Evolutionary conservation across 2,797 vertebrate genomes (phyloP).

Genomic region (Chaetodon trifasciatus): DNA sequence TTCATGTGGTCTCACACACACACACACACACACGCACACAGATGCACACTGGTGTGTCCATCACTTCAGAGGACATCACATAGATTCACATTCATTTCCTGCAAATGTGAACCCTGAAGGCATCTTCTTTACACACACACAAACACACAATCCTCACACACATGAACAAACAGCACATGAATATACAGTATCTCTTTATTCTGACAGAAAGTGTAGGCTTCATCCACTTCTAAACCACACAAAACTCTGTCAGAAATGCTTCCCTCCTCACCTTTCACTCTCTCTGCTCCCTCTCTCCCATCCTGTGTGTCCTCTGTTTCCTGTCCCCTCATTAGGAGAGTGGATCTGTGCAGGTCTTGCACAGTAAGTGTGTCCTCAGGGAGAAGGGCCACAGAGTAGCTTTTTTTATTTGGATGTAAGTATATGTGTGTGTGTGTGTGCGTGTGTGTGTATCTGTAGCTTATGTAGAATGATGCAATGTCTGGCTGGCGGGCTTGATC

Average conservation of each 20-base stretch:
- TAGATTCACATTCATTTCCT: too few relatives aligned
- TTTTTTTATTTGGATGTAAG: slow-evolving; percentile 43
- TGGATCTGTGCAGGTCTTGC: slow-evolving; percentile 62
- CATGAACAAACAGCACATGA: slow-evolving; percentile 4
- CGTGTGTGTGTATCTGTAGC: slow-evolving; percentile 33
- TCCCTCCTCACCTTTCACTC: slow-evolving; percentile 36
- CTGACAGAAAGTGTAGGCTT: slow-evolving; percentile 34
- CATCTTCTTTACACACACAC: neutral
- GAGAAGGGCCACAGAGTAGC: slow-evolving; percentile 58
- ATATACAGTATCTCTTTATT: slow-evolving; percentile 2
- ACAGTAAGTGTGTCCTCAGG: slow-evolving; percentile 74
- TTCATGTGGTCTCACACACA: slow-evolving; percentile 7
- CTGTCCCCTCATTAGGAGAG: slow-evolving; percentile 71
- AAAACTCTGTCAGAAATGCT: slow-evolving; percentile 33
- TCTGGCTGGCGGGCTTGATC: slow-evolving; percentile 51
- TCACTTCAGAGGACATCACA: too few relatives aligned
- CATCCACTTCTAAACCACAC: slow-evolving; percentile 26
- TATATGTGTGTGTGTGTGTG: slow-evolving; percentile 3
- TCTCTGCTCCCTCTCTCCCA: neutral
- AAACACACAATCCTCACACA: neutral
- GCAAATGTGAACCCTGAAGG: too few relatives aligned
- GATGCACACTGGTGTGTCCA: neutral
- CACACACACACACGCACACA: slow-evolving; percentile 3
- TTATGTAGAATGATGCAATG: slow-evolving; percentile 50
- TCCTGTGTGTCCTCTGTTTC: slow-evolving; percentile 51